Conservation (phyloP, 1,140 invertebrate genomes). For the Heliconius nattereri region DNA sequence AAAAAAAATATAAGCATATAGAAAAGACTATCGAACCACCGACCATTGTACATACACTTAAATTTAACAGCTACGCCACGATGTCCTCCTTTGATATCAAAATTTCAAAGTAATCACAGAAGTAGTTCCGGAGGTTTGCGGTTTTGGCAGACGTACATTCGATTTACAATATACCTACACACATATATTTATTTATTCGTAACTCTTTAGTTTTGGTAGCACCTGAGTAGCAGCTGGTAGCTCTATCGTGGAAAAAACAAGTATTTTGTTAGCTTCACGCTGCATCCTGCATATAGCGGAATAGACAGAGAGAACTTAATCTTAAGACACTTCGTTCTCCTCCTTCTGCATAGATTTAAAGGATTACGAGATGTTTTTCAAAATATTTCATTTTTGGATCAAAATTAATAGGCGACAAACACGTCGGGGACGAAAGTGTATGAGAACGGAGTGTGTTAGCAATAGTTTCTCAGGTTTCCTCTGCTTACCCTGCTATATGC, state of each 20-base stretch:
- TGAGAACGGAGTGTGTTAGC: too few species aligned
- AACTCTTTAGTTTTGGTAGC: background rate
- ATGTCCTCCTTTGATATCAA: background rate
- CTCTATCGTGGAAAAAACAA: background rate
- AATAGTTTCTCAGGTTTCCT: too few species aligned
- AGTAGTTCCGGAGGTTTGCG: background rate
- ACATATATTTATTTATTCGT: background rate
- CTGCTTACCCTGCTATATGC: too few species aligned
- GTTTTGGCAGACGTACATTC: background rate
- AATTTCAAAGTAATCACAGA: slow-evolving; percentile 3
- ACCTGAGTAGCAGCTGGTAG: too few species aligned
- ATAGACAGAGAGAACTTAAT: too few species aligned
- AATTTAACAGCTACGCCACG: background rate
- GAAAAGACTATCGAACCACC: background rate
- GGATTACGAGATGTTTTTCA: too few species aligned
- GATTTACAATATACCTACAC: background rate
- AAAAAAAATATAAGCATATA: too few species aligned
- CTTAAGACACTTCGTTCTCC: background rate
- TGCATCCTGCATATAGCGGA: too few species aligned
- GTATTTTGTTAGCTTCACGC: too few species aligned
- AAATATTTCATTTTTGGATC: too few species aligned
- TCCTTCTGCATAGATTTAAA: background rate
- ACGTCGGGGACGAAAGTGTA: too few species aligned
- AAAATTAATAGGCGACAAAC: too few species aligned
- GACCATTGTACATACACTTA: background rate